These are phyloP conservation scores for Cecidostiba fungosa DNA, from an alignment of 2,888 invertebrate species.

Conservation along the genomic window DNA sequence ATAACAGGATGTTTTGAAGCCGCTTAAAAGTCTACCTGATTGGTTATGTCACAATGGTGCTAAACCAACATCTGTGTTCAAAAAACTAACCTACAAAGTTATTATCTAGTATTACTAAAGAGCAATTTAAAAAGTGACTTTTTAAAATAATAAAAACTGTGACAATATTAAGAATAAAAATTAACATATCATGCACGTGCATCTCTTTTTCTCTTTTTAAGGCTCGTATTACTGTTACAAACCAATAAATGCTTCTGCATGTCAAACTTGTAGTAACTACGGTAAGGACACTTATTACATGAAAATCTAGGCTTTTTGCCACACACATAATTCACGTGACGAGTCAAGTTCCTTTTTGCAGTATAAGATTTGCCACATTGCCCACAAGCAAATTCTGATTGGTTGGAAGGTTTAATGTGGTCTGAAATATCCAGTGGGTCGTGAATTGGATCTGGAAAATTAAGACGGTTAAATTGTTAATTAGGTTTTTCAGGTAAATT, in stretches of 20 bases:
- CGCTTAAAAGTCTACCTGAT: no score
- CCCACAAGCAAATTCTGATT: constrained; percentile 62
- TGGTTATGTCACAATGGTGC: no score
- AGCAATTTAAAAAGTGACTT: no score
- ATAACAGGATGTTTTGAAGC: no score
- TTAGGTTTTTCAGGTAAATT: neutral
- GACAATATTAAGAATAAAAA: no score
- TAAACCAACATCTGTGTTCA: no score
- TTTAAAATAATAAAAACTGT: no score
- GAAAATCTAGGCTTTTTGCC: constrained; percentile 75
- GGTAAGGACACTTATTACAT: constrained; percentile 74
- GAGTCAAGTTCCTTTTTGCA: constrained; percentile 75
- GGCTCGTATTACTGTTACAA: neutral
- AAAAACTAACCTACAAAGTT: no score
- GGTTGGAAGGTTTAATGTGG: neutral
- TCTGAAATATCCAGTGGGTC: neutral
- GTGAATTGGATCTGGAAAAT: neutral
- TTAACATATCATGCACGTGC: no score
- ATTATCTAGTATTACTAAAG: no score
- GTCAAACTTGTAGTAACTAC: constrained; percentile 10
- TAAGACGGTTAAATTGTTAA: neutral
- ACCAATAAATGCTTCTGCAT: neutral
- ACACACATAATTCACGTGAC: constrained; percentile 75
- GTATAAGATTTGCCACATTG: constrained; percentile 70
- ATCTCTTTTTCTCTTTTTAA: no score